Conservation (phyloP, 2,797 vertebrate genomes). For the Liasis olivaceus region DNA sequence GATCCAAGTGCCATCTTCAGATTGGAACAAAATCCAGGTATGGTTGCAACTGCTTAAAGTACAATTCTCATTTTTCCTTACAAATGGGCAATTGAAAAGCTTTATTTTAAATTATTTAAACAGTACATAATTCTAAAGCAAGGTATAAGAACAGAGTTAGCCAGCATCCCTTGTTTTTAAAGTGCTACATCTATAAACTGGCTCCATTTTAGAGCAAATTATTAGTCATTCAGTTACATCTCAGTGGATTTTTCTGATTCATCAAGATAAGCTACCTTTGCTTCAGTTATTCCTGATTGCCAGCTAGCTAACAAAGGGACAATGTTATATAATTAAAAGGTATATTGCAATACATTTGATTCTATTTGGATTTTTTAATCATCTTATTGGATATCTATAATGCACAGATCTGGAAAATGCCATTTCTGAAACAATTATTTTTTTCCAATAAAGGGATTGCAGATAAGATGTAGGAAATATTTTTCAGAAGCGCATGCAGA, state of each 20-base stretch:
- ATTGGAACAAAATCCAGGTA: background rate
- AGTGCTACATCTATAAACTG: background rate
- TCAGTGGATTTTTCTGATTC: background rate
- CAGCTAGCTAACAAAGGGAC: background rate
- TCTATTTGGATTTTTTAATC: background rate
- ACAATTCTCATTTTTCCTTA: background rate
- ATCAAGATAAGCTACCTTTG: background rate
- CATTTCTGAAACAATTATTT: background rate
- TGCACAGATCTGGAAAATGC: conserved; percentile 26
- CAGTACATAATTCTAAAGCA: background rate
- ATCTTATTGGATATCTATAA: background rate
- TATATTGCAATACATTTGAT: background rate
- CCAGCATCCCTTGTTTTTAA: background rate
- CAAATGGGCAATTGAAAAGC: background rate
- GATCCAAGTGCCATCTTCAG: background rate
- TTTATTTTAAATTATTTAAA: background rate
- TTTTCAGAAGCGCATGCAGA: conserved; percentile 48
- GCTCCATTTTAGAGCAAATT: background rate
- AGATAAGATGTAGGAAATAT: background rate
- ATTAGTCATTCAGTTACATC: background rate
- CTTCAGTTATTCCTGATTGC: background rate
- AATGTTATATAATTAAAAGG: background rate
- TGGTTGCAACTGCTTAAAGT: background rate
- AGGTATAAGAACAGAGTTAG: background rate
- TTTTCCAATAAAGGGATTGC: conserved; percentile 26